These are phyloP conservation scores for Polymixis lichenea DNA, from an alignment of 2,888 invertebrate species.

Conservation along the genomic window DNA sequence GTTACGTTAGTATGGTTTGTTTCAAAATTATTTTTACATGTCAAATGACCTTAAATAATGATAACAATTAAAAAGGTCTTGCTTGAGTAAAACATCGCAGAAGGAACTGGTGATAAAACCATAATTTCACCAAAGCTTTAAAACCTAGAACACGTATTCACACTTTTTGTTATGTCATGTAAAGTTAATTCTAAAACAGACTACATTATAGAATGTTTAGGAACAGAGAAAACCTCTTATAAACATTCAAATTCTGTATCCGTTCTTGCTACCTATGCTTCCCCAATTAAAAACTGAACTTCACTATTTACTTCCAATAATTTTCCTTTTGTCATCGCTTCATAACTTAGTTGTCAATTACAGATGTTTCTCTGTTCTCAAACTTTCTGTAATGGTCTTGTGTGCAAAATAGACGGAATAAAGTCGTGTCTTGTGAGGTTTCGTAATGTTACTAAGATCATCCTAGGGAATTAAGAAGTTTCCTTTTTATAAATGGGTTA, in stretches of 20 bases:
- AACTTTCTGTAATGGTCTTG: constrained; percentile 30
- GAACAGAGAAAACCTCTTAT: constrained; percentile 25
- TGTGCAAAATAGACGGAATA: constrained; percentile 60
- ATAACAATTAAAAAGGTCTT: not conserved
- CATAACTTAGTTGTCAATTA: not conserved
- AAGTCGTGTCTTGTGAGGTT: constrained; percentile 9
- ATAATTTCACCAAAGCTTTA: too few species aligned
- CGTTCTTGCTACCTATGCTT: not conserved
- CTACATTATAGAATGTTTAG: constrained; percentile 33
- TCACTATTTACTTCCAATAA: too few species aligned
- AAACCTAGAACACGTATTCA: not conserved
- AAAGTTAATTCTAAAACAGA: constrained; percentile 25
- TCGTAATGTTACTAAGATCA: not conserved
- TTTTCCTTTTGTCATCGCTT: not conserved
- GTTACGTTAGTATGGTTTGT: constrained; percentile 14
- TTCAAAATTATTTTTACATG: constrained; percentile 22
- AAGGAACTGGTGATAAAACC: not conserved
- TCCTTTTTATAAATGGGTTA: too few species aligned
- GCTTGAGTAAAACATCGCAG: not conserved
- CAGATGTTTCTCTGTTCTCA: constrained; percentile 25
- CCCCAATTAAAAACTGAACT: not conserved
- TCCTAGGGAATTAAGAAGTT: not conserved
- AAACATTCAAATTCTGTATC: not conserved
- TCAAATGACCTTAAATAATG: not conserved
- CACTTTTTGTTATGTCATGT: not conserved